Evolutionary conservation across 92 coral and sea anemone genomes (phyloP), one percentile per base, ranked within the genome.

Genomic region (Zoanthus sansibaricus): DNA sequence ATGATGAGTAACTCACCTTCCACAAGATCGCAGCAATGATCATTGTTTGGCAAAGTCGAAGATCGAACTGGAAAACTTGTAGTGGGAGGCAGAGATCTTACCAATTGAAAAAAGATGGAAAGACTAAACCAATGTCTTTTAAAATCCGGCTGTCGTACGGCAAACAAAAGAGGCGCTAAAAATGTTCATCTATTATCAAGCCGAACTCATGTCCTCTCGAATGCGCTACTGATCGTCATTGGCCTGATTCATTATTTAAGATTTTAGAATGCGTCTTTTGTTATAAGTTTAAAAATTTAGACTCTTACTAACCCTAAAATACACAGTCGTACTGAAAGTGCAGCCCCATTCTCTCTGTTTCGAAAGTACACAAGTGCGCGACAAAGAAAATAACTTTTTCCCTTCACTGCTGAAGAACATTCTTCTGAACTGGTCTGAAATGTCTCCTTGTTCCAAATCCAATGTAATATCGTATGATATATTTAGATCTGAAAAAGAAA

Each of bases 361-460:
- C 55, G 18, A n/a, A 18, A 80, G 85, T 17, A 16, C 25, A 14
- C 85, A 80, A 16, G 37, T 66, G 18, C 75, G 85, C 46, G 85
- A 25, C 74, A 80, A 18, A 42, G 85, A 66, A 80, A 80, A 80
- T 10, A 51, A 11, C 9, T 49, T 80, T 20, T 80, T 45, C 20
- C 56, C 74, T 59, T 33, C 56, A 5, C 9, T 21, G 85, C 45
- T 62, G 74, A 80, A 80, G 64, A 13, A 80, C 85, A 80, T 45
- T 80, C 85, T 80, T 62, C 85, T 80, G 61, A 80, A 80, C 58
- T 80, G 46, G 75, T 80, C 85, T 21, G 85, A 80, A 25, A 80
- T 21, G 42, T 9, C 75, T n/a, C 85, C 85, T 66, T 80, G 85
- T 55, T 80, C 85, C 61, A 62, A 20, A 46, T 80, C 85, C 85